Conservation (phyloP, 2,113 vertebrate genomes). For the Sphaerodactylus townsendi region DNA sequence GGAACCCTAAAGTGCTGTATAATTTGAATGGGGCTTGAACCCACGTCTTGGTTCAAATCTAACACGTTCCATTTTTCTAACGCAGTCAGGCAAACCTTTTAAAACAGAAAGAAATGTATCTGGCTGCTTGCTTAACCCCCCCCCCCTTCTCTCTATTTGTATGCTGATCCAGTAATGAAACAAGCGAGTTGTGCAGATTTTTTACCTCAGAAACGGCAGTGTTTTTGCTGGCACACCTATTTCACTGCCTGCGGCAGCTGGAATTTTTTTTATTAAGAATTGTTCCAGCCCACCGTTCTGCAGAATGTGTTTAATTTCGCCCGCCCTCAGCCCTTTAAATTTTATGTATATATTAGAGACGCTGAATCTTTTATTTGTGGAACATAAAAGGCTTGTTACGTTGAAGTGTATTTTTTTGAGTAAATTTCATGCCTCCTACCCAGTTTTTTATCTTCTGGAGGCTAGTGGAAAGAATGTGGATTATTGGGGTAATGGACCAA, state of each 20-base stretch:
- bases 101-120: background rate
- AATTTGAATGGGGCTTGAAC: background rate
- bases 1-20: background rate
- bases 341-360: constrained; percentile 28
- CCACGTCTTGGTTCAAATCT: background rate
- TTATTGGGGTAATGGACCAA: constrained; percentile 62
- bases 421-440: constrained; percentile 33
- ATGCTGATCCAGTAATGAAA: background rate
- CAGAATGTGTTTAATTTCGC: constrained; percentile 35
- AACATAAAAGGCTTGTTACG: constrained; percentile 45
- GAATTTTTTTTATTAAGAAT: constrained; percentile 10
- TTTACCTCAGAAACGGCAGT: background rate
- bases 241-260: background rate
- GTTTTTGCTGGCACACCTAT: background rate
- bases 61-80: background rate
- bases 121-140: background rate
- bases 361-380: constrained; percentile 16
- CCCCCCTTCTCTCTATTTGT: background rate
- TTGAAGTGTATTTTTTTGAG: constrained; percentile 44
- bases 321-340: constrained; percentile 19
- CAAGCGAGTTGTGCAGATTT: background rate
- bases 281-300: constrained; percentile 31
- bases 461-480: constrained; percentile 46
- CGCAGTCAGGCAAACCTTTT: background rate
- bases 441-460: constrained; percentile 43